These are phyloP conservation scores for Tachysurus fulvidraco DNA, from an alignment of 2,113 vertebrate species.

Conservation along the genomic window DNA sequence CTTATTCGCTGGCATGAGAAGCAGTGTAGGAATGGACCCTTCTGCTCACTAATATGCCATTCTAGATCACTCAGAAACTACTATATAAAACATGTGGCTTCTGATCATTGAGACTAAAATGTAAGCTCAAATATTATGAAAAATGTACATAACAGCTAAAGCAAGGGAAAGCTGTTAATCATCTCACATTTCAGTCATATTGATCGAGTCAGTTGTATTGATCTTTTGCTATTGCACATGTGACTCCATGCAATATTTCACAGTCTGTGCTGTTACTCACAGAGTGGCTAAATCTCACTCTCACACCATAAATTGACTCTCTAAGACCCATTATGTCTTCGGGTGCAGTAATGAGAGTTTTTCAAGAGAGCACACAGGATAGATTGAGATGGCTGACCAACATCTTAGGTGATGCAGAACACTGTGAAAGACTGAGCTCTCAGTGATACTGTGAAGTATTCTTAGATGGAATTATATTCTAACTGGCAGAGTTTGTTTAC, in stretches of 20 bases:
- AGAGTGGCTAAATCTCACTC: neutral
- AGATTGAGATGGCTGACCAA: conserved; percentile 18
- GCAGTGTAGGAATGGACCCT: neutral
- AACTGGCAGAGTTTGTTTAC: neutral
- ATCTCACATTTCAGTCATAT: neutral
- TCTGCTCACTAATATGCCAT: conserved; percentile 5
- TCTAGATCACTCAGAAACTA: conserved; percentile 52
- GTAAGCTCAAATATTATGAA: neutral
- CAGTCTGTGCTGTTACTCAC: neutral
- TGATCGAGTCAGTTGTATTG: conserved; percentile 8
- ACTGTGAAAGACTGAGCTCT: neutral
- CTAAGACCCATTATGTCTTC: conserved; percentile 23
- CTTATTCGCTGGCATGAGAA: conserved; percentile 12
- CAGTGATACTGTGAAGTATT: neutral
- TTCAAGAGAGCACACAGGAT: conserved; percentile 25
- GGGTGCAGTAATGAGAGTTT: conserved; percentile 27
- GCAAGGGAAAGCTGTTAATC: neutral
- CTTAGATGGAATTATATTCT: conserved; percentile 2
- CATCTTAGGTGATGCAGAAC: conserved; percentile 23
- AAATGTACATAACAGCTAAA: neutral
- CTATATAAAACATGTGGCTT: conserved; percentile 5
- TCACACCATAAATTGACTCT: neutral
- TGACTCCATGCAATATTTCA: neutral
- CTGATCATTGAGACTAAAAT: conserved; percentile 47
- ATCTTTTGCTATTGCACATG: neutral